Evolutionary conservation across 2,888 invertebrate genomes (phyloP).

Genomic region (Merodon equestris): DNA sequence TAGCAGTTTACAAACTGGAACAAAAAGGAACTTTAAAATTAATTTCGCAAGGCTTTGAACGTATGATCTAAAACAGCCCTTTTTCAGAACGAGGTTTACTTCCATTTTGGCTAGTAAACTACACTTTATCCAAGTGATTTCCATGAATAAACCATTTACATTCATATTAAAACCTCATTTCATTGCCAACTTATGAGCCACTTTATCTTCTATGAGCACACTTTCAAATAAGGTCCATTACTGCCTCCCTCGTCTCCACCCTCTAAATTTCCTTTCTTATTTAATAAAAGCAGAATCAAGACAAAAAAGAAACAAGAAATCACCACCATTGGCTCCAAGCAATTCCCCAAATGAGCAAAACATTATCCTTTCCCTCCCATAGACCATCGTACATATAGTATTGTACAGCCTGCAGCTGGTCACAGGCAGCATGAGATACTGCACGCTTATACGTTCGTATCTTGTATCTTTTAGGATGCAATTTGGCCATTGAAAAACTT

Average conservation of each 20-base stretch:
- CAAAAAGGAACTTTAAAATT: no score
- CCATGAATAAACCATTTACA: slow-evolving; percentile 20
- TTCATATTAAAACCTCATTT: slow-evolving; percentile 15
- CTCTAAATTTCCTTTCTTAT: slow-evolving; percentile 22
- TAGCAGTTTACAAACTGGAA: no score
- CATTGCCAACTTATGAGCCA: slow-evolving; percentile 33
- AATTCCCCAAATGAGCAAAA: slow-evolving; percentile 57
- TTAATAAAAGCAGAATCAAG: background rate
- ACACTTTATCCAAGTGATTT: background rate
- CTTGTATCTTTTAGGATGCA: slow-evolving; percentile 55
- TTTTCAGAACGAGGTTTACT: no score
- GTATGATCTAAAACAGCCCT: no score
- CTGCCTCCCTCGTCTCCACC: slow-evolving; percentile 1
- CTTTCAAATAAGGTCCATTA: slow-evolving; percentile 19
- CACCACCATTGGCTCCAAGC: slow-evolving; percentile 50
- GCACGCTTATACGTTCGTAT: slow-evolving; percentile 24
- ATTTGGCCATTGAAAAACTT: slow-evolving; percentile 55
- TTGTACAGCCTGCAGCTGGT: background rate
- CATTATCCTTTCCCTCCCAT: slow-evolving; percentile 26
- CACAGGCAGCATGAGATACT: slow-evolving; percentile 37
- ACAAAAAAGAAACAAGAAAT: slow-evolving; percentile 38
- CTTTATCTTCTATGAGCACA: slow-evolving; percentile 28
- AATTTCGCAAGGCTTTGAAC: no score
- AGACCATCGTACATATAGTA: slow-evolving; percentile 3
- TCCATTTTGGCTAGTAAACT: background rate